phyloP scores from a whole-genome alignment of 1,140 invertebrate species.

The Asobara japonica region DNA sequence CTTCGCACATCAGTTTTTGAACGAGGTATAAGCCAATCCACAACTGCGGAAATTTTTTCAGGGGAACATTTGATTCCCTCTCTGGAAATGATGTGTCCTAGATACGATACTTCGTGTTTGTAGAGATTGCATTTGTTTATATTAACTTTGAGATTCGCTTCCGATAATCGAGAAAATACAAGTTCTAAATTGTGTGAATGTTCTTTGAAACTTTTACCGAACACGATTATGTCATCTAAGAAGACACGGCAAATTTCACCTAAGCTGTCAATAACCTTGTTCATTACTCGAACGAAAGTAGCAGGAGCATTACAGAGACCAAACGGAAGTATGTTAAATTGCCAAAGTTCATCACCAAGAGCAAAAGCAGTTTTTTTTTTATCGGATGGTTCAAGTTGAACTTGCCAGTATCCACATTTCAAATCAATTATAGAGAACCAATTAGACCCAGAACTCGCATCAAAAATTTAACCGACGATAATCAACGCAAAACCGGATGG shows the following conservation, averaged over 20 bases:
- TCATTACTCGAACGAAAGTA: not conserved
- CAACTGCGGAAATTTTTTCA: too few species aligned
- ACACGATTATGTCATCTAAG: constrained; percentile 49
- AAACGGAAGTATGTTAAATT: constrained; percentile 55
- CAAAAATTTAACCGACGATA: not conserved
- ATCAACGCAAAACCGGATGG: not conserved
- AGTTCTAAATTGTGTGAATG: too few species aligned
- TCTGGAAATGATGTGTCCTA: too few species aligned
- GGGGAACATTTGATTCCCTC: too few species aligned
- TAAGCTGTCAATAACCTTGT: constrained; percentile 31
- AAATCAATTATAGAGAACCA: not conserved
- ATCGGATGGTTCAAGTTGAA: constrained; percentile 45
- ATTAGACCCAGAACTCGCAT: not conserved
- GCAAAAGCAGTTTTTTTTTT: constrained; percentile 60
- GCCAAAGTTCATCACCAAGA: constrained; percentile 46
- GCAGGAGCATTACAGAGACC: constrained; percentile 41
- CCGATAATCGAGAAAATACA: too few species aligned
- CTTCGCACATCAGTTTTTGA: too few species aligned
- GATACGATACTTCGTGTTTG: too few species aligned
- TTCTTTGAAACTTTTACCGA: too few species aligned
- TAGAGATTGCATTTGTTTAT: too few species aligned
- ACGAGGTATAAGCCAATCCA: too few species aligned
- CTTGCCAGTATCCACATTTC: not conserved
- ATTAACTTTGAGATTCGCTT: too few species aligned
- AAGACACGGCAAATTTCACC: constrained; percentile 46